A percentile compares a stretch with the other conserved stretches of the same genome.
These are phyloP conservation scores for Balaeniceps rex DNA, from an alignment of 2,113 vertebrate genomes.

Conservation along the genomic window DNA sequence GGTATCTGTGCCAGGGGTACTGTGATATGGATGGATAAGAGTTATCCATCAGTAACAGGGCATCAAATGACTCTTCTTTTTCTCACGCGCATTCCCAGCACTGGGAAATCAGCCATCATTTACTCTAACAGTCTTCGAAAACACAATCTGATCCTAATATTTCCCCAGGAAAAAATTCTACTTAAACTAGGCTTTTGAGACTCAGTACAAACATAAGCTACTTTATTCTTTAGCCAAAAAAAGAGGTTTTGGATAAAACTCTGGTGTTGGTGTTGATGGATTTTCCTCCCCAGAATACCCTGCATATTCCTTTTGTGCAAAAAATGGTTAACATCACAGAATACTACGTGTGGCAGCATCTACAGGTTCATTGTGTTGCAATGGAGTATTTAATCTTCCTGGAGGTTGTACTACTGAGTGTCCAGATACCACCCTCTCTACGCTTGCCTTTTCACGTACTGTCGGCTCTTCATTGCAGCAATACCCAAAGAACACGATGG, in stretches of 20 bases:
- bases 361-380: background rate
- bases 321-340: background rate
- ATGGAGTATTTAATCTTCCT: background rate
- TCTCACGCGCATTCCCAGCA: background rate
- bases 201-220: background rate
- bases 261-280: background rate
- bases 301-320: background rate
- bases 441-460: background rate
- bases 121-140: background rate
- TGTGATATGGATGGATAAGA: background rate
- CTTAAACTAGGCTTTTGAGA: background rate
- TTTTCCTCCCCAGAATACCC: background rate
- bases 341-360: background rate
- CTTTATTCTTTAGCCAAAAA: background rate
- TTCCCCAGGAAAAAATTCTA: background rate
- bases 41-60: background rate
- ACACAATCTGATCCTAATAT: background rate
- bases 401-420: background rate
- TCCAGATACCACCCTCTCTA: background rate
- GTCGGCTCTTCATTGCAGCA: background rate
- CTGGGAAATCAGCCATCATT: background rate
- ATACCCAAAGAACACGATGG: background rate
- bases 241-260: background rate
- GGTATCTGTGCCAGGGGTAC: background rate
- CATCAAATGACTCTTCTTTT: background rate